phyloP scores from a whole-genome alignment of 2,113 vertebrate species.

The Bathybates hornii region DNA sequence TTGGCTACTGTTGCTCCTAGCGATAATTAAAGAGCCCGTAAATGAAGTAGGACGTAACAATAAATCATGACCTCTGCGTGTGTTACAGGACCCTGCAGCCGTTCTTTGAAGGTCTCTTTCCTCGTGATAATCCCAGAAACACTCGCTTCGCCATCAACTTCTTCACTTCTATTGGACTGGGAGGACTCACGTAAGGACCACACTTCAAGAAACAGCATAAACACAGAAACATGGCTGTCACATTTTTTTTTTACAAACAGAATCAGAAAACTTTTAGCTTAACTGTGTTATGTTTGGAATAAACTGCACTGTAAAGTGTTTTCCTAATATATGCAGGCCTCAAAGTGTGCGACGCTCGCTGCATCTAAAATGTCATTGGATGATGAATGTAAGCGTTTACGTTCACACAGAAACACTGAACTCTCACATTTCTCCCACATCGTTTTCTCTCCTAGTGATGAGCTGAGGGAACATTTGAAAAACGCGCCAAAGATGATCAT shows the following conservation, averaged over 20 bases:
- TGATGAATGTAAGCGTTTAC: neutral
- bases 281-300: neutral
- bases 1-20: neutral
- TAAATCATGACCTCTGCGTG: neutral
- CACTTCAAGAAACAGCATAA: neutral
- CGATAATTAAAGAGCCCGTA: neutral
- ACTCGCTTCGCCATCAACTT: conserved; percentile 99
- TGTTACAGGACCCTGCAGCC: conserved; percentile 84
- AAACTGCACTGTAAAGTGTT: neutral
- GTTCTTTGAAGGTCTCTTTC: conserved; percentile 93
- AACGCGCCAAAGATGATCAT: conserved; percentile 96
- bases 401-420: neutral
- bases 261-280: neutral
- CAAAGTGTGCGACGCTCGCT: neutral
- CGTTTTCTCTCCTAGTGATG: conserved; percentile 76
- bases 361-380: neutral
- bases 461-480: conserved; percentile 94
- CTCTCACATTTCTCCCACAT: neutral
- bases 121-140: conserved; percentile 95
- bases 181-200: conserved; percentile 88
- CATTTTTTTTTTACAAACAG: neutral
- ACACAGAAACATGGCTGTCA: neutral
- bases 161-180: conserved; percentile 97
- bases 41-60: neutral
- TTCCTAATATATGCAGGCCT: neutral